Evolutionary conservation across 30 jellyfish, hydroid and myxozoan species (phyloP).

Genomic region (Aurelia aurita complex sp. Pacific): DNA sequence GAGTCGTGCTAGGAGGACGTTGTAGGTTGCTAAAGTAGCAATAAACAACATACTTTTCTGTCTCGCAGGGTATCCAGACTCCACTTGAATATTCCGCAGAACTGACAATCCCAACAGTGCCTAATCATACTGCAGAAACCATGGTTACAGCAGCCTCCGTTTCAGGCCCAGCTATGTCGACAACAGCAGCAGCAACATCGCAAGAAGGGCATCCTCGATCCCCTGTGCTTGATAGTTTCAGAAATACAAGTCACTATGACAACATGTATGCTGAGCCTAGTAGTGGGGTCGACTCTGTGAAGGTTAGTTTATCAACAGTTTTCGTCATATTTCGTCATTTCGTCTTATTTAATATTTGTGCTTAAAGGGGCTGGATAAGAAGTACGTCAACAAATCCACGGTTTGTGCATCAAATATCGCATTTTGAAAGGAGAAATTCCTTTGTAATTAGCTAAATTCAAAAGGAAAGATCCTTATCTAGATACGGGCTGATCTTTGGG

Average conservation of each 20-base stretch:
- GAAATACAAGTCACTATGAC: constrained; percentile 33
- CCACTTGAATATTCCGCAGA: constrained; percentile 41
- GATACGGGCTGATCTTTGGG: no score
- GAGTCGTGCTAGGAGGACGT: no score
- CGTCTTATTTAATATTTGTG: no score
- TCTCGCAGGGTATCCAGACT: constrained; percentile 51
- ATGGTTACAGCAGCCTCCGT: not conserved
- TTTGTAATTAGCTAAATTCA: no score
- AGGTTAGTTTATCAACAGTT: not conserved
- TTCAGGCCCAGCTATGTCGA: constrained; percentile 14
- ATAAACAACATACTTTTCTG: not conserved
- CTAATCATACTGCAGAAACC: constrained; percentile 19
- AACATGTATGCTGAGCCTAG: constrained; percentile 33
- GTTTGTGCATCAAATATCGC: no score
- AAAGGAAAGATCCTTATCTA: no score
- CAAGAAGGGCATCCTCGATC: constrained; percentile 20
- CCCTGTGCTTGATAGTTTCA: constrained; percentile 50
- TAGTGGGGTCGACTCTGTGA: constrained; percentile 48
- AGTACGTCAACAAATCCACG: no score
- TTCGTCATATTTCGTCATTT: no score
- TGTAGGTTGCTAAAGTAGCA: no score
- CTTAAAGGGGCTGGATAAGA: no score
- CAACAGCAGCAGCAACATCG: constrained; percentile 23
- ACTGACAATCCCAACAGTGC: constrained; percentile 5
- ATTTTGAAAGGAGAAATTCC: no score